Base-by-base conservation (phyloP, 2,888 invertebrate genomes). In the Congeria kusceri region DNA sequence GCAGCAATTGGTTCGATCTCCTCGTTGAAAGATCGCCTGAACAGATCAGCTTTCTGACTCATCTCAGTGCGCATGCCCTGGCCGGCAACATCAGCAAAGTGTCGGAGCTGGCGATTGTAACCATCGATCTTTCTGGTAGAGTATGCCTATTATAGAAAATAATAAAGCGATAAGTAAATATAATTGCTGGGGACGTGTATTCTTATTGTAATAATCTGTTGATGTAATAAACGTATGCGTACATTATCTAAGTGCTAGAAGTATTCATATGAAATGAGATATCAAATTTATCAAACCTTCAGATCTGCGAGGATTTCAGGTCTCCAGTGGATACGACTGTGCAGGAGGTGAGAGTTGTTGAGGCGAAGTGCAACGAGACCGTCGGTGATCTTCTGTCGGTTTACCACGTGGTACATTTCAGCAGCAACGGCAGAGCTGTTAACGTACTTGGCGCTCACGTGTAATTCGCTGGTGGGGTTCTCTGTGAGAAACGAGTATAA, bases 291-390 rank as follows among this genome's bases (percentile, higher is more conserved):
- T 20, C 13, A 23, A 80, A 88, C 90, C 84, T 86, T 83, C 1
- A 89, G 66, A 28, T 88, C 88, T 18, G 64, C 56, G 7, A 86
- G 46, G 64, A 86, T 77, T 3, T 71, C 49, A 61, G 90, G 90
- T 62, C 88, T 87, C 91, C 91, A 91, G 72, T 87, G 86, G 13
- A 91, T 56, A 15, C 89, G 77, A 32, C 86, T 85, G 80, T 91
- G 90, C 28, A 91, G 80, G 0, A 91, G 77, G 28, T 80, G 78
- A 4, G 90, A 88, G 18, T 83, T 87, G 76, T 90, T 90, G 23
- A 90, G 85, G 64, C 87, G 74, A 7, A 89, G 65, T 13, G 87
- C 79, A 2, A 90, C 44, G 39, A 88, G 62, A 5, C 76, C 85
- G 62, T 91, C 90, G 32, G 86, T 82, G 13, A 86, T 68, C 64